These are phyloP conservation scores for Phocoena sinus DNA, from an alignment of 2,113 vertebrate species.

Conservation along the genomic window DNA sequence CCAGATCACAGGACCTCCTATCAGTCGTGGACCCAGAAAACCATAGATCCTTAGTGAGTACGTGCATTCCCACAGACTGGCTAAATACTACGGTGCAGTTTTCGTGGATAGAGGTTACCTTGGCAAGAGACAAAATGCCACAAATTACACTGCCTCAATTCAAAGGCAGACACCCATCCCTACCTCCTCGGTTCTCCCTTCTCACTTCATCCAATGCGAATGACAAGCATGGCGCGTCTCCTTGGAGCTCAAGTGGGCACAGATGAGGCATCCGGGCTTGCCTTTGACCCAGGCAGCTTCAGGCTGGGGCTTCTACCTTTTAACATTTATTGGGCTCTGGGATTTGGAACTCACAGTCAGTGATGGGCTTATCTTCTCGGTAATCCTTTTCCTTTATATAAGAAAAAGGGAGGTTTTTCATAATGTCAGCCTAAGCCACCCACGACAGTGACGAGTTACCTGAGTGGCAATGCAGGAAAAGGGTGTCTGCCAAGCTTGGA, in stretches of 20 bases:
- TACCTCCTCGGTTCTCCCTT: background rate
- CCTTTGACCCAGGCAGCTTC: background rate
- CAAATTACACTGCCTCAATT: background rate
- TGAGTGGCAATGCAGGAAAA: background rate
- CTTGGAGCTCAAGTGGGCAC: background rate
- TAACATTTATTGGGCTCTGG: background rate
- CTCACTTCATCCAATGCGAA: background rate
- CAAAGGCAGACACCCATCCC: background rate
- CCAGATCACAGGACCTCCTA: background rate
- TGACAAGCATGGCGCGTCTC: accelerated
- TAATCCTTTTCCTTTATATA: background rate
- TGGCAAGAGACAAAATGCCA: background rate
- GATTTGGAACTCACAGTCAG: background rate
- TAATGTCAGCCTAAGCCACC: background rate
- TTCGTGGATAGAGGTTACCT: background rate
- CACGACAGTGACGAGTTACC: background rate
- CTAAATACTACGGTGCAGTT: background rate
- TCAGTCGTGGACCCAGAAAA: background rate
- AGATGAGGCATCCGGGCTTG: background rate
- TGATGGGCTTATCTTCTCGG: background rate
- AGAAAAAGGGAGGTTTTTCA: background rate
- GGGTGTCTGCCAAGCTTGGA: background rate
- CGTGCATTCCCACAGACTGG: constrained; percentile 46
- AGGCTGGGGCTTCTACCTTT: background rate
- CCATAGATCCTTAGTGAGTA: background rate